Percentiles rank a stretch among this genome's conserved stretches.
Evolutionary conservation across 1,140 invertebrate species (phyloP).

Genomic region (Triops longicaudatus): DNA sequence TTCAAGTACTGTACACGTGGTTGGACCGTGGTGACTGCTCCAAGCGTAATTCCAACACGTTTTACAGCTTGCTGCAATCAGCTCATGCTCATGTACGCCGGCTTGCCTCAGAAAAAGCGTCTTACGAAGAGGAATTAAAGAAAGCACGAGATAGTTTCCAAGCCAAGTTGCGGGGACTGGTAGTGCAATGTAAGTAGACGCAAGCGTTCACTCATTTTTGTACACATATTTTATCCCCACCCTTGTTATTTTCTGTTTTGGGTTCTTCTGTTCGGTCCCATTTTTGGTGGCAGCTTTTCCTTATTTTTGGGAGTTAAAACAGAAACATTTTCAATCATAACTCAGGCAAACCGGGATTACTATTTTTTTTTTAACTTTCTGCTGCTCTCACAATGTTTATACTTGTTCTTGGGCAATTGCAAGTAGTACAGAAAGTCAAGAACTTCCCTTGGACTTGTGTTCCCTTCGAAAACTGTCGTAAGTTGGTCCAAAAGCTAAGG

Average conservation of each 20-base stretch:
- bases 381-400: constrained; percentile 4
- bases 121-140: constrained; percentile 75
- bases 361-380: constrained; percentile 13
- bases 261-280: neutral
- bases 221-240: neutral
- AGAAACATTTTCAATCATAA: neutral
- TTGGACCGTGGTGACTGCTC: constrained; percentile 83
- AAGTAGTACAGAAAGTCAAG: neutral
- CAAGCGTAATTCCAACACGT: constrained; percentile 75
- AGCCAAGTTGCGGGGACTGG: constrained; percentile 66
- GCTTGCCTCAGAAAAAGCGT: constrained; percentile 70
- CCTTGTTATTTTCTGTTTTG: neutral
- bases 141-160: constrained; percentile 68
- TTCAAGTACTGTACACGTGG: constrained; percentile 75
- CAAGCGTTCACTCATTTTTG: neutral
- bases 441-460: neutral
- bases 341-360: neutral
- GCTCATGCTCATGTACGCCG: constrained; percentile 81
- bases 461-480: neutral
- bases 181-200: constrained; percentile 71
- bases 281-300: constrained; percentile 11
- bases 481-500: neutral
- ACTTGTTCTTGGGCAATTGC: neutral
- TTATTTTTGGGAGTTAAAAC: neutral
- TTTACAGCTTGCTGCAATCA: constrained; percentile 91